phyloP scores from a whole-genome alignment of 2,113 vertebrate genomes.

The Equus quagga region DNA sequence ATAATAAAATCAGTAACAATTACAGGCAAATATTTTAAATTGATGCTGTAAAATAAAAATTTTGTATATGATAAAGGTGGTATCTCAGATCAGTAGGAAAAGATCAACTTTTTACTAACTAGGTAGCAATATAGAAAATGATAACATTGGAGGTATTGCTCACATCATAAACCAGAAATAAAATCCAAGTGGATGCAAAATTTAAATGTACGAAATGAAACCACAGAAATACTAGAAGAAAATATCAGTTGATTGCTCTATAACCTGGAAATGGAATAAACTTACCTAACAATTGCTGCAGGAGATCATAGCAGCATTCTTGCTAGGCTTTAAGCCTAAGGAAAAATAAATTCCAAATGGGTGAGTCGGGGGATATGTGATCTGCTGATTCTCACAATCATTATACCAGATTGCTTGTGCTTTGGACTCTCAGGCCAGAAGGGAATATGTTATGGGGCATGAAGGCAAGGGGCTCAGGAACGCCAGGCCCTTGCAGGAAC shows the following conservation, averaged over 20 bases:
- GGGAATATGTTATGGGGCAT: no score
- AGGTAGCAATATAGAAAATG: not conserved
- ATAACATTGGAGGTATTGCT: not conserved
- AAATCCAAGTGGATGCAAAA: not conserved
- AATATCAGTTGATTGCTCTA: not conserved
- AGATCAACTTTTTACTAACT: not conserved
- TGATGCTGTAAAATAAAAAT: not conserved
- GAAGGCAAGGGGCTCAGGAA: no score
- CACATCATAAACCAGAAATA: not conserved
- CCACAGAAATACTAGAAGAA: not conserved
- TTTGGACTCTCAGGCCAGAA: no score
- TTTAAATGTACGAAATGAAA: slow-evolving; percentile 1
- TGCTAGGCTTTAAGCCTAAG: no score
- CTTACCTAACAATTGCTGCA: not conserved
- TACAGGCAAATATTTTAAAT: not conserved
- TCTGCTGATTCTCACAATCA: no score
- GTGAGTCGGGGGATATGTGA: no score
- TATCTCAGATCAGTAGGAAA: not conserved
- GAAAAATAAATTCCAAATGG: no score
- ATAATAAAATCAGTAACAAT: not conserved
- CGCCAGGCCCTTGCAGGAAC: no score
- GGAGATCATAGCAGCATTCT: no score
- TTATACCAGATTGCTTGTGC: no score
- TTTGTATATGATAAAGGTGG: not conserved
- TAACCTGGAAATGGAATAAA: not conserved